These are phyloP conservation scores for Gadus macrocephalus DNA, from an alignment of 2,113 vertebrate genomes.

Conservation along the genomic window DNA sequence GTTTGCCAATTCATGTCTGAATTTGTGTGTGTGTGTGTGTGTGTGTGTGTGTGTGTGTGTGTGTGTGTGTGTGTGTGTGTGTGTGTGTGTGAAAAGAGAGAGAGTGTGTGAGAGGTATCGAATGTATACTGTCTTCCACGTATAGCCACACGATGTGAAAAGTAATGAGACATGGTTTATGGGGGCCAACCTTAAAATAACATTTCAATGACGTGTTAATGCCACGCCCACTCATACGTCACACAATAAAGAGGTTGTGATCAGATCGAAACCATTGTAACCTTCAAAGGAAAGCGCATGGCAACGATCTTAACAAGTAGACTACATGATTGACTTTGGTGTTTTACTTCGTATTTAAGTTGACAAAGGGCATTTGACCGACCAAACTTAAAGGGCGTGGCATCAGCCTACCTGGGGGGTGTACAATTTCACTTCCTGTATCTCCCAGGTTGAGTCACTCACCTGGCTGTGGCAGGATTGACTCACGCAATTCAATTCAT, in stretches of 20 bases:
- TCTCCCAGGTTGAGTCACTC: constrained; percentile 57
- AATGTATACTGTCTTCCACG: too few species aligned
- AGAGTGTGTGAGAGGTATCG: too few species aligned
- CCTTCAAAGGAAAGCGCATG: not conserved
- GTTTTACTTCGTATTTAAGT: not conserved
- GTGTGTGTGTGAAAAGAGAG: not conserved
- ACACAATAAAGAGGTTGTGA: too few species aligned
- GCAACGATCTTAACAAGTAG: not conserved
- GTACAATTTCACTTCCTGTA: constrained; percentile 78
- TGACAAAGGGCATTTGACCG: too few species aligned
- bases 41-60: not conserved
- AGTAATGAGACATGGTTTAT: too few species aligned
- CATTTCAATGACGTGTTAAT: too few species aligned
- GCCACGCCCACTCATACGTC: too few species aligned
- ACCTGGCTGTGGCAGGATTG: constrained; percentile 20
- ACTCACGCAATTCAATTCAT: not conserved
- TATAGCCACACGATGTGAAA: too few species aligned
- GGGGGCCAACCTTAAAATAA: too few species aligned
- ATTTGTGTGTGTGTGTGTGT: not conserved
- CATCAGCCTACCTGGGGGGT: constrained; percentile 4
- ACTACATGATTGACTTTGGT: constrained; percentile 1
- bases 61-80: not conserved
- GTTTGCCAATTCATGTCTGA: too few species aligned
- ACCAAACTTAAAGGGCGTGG: constrained; percentile 42
- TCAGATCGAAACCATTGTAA: not conserved